Evolutionary conservation across 64 coral and sea anemone species (phyloP), one percentile per base, ranked within the genome.

Genomic region (Pocillopora damicornis): DNA sequence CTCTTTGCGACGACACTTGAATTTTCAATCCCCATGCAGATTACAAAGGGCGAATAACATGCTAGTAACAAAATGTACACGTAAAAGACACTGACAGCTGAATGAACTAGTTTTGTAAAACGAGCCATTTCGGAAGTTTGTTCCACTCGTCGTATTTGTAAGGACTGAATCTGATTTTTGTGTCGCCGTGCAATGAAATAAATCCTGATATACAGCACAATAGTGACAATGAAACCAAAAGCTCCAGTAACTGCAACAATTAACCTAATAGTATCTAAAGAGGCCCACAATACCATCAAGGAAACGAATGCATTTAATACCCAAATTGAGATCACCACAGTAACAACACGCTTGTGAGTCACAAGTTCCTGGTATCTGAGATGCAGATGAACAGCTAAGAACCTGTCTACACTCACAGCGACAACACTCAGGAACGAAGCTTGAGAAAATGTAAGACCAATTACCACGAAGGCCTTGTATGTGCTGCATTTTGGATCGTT

Each of bases 321-420:
- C 67, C 67, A 71, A n/a, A 71, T 23, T 71, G 9, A 71, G n/a
- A 71, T 71, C 20, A 71, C 67, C 67, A 71, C 67, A 23, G 20
- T 20, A 71, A 71, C 67, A 71, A 71, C n/a, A 71, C 67, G 20
- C 67, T 71, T 71, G 67, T 71, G 67, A 71, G 67, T 71, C 67
- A 71, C n/a, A n/a, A 71, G 67, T 30, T 71, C 67, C 20, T 71
- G 67, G 22, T 71, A 71, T 71, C 67, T 71, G 22, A 71, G 67
- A 71, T 71, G 67, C n/a, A 71, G n/a, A 71, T 71, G 67, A 71
- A 71, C n/a, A 71, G 67, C 67, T 71, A 71, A 71, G 67, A 71
- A 71, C 67, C 67, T 71, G 67, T 71, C 67, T 71, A 71, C 22
- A 71, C 67, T 71, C 5, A 71, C 22, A n/a, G 67, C 67, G 0